Evolutionary conservation across 2,888 invertebrate genomes (phyloP), one percentile per base, ranked within the genome.

Genomic region (Microctonus aethiopoides): DNA sequence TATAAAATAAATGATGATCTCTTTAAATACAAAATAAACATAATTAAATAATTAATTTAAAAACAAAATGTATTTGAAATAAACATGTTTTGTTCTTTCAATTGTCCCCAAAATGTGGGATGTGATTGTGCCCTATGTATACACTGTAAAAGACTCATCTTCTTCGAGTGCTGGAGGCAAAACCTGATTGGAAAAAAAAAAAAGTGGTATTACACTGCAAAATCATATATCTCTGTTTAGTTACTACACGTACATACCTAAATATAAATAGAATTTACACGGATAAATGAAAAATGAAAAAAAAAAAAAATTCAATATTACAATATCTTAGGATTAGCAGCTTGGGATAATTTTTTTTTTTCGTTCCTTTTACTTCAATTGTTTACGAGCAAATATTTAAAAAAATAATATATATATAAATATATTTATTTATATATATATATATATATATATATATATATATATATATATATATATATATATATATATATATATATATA

Each of bases 301-400:
- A 70, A 70, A 32, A 69, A 69, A 26, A 54, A 51, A 62, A n/a
- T n/a, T 57, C 77, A 81, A 82, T 84, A 84, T 83, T 84, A 82
- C 81, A 84, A 83, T 85, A 84, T 84, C 83, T 81, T 85, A 85
- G 84, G 78, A 83, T 84, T 86, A 86, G 84, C 82, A 81, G 85
- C 85, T 86, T 86, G 84, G 83, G 78, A 83, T 81, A 84, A 80
- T 84, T 83, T 83, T 39, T 75, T 81, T 78, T 82, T 80, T n/a
- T n/a, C n/a, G n/a, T 46, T 59, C 32, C 67, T 72, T 70, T 66
- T 69, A 72, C 66, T 67, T 77, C 77, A 79, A 79, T 73, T 70
- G 74, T 80, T 73, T 72, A 59, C 61, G 56, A 57, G 51, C 41
- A 39, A 54, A 52, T 36, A 56, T 63, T 46, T 56, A 41, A 68